Evolutionary conservation across 2,888 invertebrate species (phyloP).

Genomic region (Neelides folsomi): DNA sequence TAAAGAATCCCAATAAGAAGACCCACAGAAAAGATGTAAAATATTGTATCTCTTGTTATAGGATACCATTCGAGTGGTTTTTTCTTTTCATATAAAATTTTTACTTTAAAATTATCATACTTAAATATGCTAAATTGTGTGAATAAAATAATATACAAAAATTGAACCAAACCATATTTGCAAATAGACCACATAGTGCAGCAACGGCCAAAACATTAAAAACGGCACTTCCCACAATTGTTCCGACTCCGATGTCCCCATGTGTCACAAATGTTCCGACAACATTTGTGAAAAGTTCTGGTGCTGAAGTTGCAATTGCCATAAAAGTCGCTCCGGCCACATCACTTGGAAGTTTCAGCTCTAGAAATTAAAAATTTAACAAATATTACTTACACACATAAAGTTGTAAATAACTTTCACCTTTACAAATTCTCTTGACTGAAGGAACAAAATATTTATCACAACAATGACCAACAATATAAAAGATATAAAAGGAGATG

Average conservation of each 20-base stretch:
- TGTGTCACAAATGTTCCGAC: conserved; percentile 75
- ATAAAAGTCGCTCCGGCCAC: conserved; percentile 70
- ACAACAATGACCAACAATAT: conserved; percentile 51
- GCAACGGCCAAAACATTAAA: conserved; percentile 37
- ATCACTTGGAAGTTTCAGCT: no score
- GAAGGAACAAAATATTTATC: conserved; percentile 55
- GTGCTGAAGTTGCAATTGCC: conserved; percentile 83
- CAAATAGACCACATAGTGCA: conserved; percentile 33
- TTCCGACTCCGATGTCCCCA: conserved; percentile 53
- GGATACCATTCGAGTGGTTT: conserved; percentile 67
- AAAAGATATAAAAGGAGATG: conserved; percentile 49
- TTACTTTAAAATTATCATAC: background rate
- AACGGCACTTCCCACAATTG: conserved; percentile 44
- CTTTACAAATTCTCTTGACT: conserved; percentile 49
- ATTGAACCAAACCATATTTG: conserved; percentile 10
- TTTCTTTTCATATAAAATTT: conserved; percentile 45
- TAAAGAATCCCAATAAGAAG: conserved; percentile 58
- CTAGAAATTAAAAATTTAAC: no score
- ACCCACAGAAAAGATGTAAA: conserved; percentile 60
- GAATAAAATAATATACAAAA: no score
- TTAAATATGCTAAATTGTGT: background rate
- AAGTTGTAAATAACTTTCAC: conserved; percentile 36
- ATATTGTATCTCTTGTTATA: conserved; percentile 62
- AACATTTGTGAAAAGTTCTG: conserved; percentile 70
- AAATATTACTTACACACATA: no score